Evolutionary conservation across 2,113 vertebrate species (phyloP).

Genomic region (Cyprinodon variegatus): DNA sequence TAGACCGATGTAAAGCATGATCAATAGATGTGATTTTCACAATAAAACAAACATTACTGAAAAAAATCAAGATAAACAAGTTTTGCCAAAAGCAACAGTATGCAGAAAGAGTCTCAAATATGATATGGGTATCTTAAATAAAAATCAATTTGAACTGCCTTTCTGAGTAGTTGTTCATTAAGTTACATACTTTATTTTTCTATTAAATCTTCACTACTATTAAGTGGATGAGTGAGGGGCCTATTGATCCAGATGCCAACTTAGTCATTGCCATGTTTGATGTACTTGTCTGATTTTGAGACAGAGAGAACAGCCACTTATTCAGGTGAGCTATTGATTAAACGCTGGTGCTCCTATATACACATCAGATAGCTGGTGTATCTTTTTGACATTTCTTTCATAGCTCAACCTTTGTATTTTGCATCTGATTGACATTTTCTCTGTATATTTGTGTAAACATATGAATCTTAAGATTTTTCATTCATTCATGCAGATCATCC

Average conservation of each 20-base stretch:
- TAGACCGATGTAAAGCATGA: not conserved
- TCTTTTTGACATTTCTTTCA: conserved; percentile 69
- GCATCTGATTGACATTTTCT: conserved; percentile 78
- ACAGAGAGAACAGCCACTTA: conserved; percentile 22
- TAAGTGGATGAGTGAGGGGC: not conserved
- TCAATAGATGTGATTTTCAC: no score
- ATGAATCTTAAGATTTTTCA: conserved; percentile 64
- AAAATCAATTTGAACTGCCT: not conserved
- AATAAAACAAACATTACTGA: no score
- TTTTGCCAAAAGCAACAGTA: not conserved
- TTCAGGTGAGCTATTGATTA: conserved; percentile 72
- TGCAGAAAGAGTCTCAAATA: not conserved
- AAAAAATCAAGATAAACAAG: no score
- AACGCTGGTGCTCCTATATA: conserved; percentile 5
- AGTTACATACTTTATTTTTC: not conserved
- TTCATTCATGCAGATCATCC: conserved; percentile 60
- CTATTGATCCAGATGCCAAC: conserved; percentile 12
- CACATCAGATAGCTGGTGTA: conserved; percentile 23
- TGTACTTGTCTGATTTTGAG: conserved; percentile 16
- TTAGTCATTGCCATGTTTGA: conserved; percentile 14
- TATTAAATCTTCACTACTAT: conserved; percentile 5
- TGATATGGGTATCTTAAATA: not conserved
- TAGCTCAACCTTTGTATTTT: conserved; percentile 63
- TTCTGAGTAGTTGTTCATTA: not conserved
- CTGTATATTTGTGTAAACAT: conserved; percentile 66